Conservation (phyloP, 2,113 vertebrate genomes). For the Ophthalmolycus amberensis region DNA sequence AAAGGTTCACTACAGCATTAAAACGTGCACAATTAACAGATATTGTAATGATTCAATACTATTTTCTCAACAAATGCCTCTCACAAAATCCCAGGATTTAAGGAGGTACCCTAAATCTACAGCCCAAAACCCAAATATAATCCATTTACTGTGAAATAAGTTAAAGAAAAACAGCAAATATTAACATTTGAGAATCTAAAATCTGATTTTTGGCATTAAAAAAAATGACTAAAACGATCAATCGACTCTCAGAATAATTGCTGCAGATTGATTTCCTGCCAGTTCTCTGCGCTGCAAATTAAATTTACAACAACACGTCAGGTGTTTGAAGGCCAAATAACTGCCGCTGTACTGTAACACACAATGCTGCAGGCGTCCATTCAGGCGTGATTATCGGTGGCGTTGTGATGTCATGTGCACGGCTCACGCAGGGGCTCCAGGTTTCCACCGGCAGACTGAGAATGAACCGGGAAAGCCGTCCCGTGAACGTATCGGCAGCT, state of each 20-base stretch:
- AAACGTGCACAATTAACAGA: not conserved
- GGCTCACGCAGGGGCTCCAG: constrained; percentile 16
- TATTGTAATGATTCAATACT: not conserved
- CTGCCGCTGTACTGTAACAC: not conserved
- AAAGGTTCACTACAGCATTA: no score
- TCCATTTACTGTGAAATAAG: no score
- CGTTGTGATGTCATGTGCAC: constrained; percentile 48
- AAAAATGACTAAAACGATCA: not conserved
- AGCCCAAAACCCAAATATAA: not conserved
- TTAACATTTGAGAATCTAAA: not conserved
- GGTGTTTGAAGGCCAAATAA: not conserved
- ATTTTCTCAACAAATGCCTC: not conserved
- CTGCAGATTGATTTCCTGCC: not conserved
- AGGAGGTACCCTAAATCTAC: not conserved
- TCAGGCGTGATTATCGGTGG: constrained; percentile 48
- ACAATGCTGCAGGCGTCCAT: constrained; percentile 15
- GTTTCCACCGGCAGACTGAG: constrained; percentile 37
- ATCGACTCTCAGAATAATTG: not conserved
- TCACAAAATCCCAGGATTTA: no score
- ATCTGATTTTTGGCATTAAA: not conserved
- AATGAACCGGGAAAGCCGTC: constrained; percentile 60
- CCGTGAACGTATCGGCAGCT: constrained; percentile 53
- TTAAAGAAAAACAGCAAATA: not conserved
- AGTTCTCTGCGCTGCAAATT: not conserved
- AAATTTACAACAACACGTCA: not conserved